Base-by-base conservation (phyloP, 2,888 invertebrate genomes). In the Polymixis lichenea region DNA sequence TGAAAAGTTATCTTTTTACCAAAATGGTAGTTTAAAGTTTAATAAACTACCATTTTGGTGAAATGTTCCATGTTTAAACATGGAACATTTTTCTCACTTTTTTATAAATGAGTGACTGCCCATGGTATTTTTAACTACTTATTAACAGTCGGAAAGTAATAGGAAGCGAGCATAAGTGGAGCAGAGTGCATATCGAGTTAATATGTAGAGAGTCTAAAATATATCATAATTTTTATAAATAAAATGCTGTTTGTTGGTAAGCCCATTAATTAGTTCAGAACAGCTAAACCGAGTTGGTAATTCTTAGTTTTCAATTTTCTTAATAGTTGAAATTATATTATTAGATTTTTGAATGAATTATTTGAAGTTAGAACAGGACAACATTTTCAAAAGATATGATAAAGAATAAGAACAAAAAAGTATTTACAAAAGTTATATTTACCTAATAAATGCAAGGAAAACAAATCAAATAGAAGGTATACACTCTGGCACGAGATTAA, bases 361-460 rank as follows among this genome's bases (percentile, higher is more conserved):
- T 60, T n/a, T 60, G 1, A 19, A 60, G 28, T 8, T 4, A 28
- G 2, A 3, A 60, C 58, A 60, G 17, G 17, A 56, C 11, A 11
- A 56, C n/a, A 6, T 32, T 38, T 38, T 38, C 38, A 38, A 38
- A 38, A 38, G 38, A 19, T 46, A 53, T 25, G n/a, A 19, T 32
- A 17, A 71, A 19, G 7, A 62, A 53, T 49, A 9, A 43, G 5
- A 71, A 56, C 4, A 72, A 61, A 71, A 43, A 22, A 15, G 1
- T 61, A 78, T 65, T 46, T 51, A 66, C 38, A 72, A 72, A 58
- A 78, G 9, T 25, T 77, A 38, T 25, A 61, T 70, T 58, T 38
- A 66, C 7, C 1, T 55, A 67, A 46, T 62, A 70, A 77, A 78
- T 77, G 55, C 83, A 70, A 66, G 49, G n/a, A 25, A 66, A 65